Percentiles rank a stretch among this genome's conserved stretches.
These are phyloP conservation scores for Sanderia malayensis DNA, from an alignment of 30 jellyfish, hydroid and myxozoan genomes.

Conservation along the genomic window DNA sequence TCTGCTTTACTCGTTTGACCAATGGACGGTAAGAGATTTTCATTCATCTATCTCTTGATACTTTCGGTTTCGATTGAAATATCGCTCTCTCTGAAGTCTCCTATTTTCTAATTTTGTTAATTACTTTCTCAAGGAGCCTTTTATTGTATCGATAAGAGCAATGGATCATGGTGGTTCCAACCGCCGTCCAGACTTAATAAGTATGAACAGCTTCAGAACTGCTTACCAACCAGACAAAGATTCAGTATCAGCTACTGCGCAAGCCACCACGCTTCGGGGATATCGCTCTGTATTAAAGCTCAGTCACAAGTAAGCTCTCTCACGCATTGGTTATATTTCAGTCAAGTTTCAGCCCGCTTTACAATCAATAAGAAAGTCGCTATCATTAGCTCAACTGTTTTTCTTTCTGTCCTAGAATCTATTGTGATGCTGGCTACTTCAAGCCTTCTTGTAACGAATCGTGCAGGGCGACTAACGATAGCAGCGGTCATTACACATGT, in stretches of 20 bases:
- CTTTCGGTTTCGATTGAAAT: too few relatives aligned
- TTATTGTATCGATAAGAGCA: slow-evolving; percentile 8
- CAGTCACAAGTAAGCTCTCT: slow-evolving; percentile 29
- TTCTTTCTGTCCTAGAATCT: slow-evolving; percentile 9
- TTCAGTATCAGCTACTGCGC: slow-evolving; percentile 5
- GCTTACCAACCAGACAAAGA: slow-evolving; percentile 14
- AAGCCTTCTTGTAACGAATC: slow-evolving; percentile 45
- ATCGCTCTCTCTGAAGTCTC: too few relatives aligned
- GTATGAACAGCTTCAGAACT: slow-evolving; percentile 5
- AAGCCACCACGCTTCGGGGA: slow-evolving; percentile 14
- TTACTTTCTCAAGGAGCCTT: slow-evolving; percentile 19
- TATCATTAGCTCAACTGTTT: too few relatives aligned
- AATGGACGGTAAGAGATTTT: slow-evolving; percentile 54
- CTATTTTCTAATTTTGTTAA: too few relatives aligned
- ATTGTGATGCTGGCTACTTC: slow-evolving; percentile 54
- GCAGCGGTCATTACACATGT: slow-evolving; percentile 54
- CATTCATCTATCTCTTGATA: not conserved
- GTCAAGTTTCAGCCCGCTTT: too few relatives aligned
- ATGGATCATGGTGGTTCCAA: slow-evolving; percentile 35
- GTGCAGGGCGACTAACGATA: slow-evolving; percentile 33
- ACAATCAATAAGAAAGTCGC: too few relatives aligned
- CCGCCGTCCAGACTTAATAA: slow-evolving; percentile 30
- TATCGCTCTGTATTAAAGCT: slow-evolving; percentile 38
- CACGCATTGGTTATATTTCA: too few relatives aligned
- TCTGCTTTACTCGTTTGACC: slow-evolving; percentile 7